phyloP scores from a whole-genome alignment of 2,113 vertebrate species.

The Chauna torquata region DNA sequence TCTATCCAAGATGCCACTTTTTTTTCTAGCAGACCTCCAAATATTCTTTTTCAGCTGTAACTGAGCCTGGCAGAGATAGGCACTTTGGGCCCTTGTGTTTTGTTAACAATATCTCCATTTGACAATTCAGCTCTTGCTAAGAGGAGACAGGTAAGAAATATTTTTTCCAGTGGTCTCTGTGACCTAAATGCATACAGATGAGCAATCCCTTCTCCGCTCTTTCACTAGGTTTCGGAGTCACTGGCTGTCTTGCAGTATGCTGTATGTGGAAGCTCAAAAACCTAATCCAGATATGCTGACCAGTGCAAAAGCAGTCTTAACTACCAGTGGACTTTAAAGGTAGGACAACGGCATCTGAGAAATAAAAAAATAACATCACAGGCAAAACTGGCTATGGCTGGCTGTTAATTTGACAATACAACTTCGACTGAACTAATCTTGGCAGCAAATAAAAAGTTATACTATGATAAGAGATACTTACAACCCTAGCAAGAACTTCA shows the following conservation, averaged over 20 bases:
- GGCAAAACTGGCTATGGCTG: neutral
- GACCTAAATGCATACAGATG: slow-evolving; percentile 15
- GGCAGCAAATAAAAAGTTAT: neutral
- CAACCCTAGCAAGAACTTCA: neutral
- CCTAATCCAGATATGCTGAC: neutral
- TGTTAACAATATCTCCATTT: neutral
- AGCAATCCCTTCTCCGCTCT: neutral
- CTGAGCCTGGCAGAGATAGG: neutral
- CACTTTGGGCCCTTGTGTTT: neutral
- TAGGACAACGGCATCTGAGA: neutral
- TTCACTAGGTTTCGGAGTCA: neutral
- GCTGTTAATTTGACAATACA: neutral
- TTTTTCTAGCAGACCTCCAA: neutral
- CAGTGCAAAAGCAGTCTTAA: neutral
- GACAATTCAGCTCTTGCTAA: neutral
- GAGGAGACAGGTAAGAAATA: neutral
- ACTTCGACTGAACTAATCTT: neutral
- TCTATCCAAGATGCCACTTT: neutral
- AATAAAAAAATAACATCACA: neutral
- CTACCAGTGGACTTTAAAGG: neutral
- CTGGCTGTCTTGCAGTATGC: neutral
- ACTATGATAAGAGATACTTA: neutral
- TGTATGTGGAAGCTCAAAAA: neutral
- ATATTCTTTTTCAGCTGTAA: neutral
- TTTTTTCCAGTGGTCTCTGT: neutral